A percentile compares a stretch with the other conserved stretches of the same genome.
These are phyloP conservation scores for Lepidurus couesii DNA, from an alignment of 1,140 invertebrate genomes.

Conservation along the genomic window DNA sequence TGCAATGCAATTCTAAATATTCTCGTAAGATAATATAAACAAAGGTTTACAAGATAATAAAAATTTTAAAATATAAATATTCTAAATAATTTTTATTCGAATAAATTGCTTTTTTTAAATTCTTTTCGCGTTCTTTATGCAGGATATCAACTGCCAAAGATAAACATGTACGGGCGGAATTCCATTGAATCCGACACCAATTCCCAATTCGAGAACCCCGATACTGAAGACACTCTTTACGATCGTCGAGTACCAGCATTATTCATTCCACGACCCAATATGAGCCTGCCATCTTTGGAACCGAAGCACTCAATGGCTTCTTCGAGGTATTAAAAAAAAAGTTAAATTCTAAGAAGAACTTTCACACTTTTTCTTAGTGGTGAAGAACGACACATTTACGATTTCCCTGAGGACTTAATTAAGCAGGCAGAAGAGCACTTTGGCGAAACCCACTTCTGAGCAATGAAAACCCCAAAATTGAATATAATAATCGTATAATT, in stretches of 20 bases:
- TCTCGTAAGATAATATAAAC: too few species aligned
- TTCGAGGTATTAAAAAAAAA: neutral
- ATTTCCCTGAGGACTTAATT: neutral
- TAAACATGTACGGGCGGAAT: neutral
- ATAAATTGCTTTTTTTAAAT: too few species aligned
- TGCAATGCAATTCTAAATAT: too few species aligned
- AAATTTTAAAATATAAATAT: too few species aligned
- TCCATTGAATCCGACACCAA: neutral
- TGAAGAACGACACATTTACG: constrained; percentile 10
- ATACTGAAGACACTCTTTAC: neutral
- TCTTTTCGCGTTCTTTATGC: too few species aligned
- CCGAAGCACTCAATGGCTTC: neutral
- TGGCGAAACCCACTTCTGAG: constrained; percentile 3
- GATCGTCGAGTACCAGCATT: neutral
- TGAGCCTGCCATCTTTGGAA: neutral
- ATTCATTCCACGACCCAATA: neutral
- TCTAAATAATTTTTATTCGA: too few species aligned
- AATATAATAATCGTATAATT: neutral
- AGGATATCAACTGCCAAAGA: neutral
- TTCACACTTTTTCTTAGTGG: too few species aligned
- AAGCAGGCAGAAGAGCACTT: neutral
- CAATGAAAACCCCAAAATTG: neutral
- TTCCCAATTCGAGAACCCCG: neutral
- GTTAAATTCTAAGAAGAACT: too few species aligned
- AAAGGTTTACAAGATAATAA: too few species aligned